Evolutionary conservation across 2,888 invertebrate genomes (phyloP).

Genomic region (Scaptomyza polygonia): DNA sequence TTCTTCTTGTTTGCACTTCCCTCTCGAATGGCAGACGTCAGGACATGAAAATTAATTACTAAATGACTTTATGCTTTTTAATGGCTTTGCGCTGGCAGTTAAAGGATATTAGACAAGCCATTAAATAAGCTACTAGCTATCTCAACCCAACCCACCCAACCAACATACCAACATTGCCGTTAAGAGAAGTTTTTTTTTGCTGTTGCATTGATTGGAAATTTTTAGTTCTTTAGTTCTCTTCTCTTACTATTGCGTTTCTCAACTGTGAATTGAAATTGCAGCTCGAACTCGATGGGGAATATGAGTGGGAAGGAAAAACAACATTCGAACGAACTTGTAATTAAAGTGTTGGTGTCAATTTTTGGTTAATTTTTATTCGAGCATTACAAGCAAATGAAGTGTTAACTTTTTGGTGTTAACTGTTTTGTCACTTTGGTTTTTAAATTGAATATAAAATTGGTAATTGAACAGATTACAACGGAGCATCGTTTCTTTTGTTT

Average conservation of each 20-base stretch:
- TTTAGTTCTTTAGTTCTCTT: constrained; percentile 1
- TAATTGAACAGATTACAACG: neutral
- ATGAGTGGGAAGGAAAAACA: neutral
- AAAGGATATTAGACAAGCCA: constrained; percentile 78
- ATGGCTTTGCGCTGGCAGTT: constrained; percentile 72
- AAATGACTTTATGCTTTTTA: constrained; percentile 80
- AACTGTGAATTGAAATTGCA: constrained; percentile 10
- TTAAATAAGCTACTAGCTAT: constrained; percentile 63
- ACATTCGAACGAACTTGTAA: constrained; percentile 14
- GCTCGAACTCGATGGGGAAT: neutral
- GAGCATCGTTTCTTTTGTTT: too few species aligned
- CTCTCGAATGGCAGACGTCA: constrained; percentile 32
- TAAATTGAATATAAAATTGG: neutral
- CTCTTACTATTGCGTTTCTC: neutral
- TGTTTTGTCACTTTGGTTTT: constrained; percentile 10
- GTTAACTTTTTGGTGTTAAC: constrained; percentile 4
- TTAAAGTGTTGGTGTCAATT: constrained; percentile 23
- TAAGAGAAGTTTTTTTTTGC: constrained; percentile 6
- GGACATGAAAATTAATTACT: constrained; percentile 78
- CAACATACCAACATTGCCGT: constrained; percentile 12
- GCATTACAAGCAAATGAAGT: constrained; percentile 1
- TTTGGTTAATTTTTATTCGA: neutral
- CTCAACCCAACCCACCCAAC: too few species aligned
- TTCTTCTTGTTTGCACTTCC: neutral
- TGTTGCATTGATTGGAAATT: constrained; percentile 43